phyloP scores from a whole-genome alignment of 2,888 invertebrate genomes.

The Synergus itoensis region DNA sequence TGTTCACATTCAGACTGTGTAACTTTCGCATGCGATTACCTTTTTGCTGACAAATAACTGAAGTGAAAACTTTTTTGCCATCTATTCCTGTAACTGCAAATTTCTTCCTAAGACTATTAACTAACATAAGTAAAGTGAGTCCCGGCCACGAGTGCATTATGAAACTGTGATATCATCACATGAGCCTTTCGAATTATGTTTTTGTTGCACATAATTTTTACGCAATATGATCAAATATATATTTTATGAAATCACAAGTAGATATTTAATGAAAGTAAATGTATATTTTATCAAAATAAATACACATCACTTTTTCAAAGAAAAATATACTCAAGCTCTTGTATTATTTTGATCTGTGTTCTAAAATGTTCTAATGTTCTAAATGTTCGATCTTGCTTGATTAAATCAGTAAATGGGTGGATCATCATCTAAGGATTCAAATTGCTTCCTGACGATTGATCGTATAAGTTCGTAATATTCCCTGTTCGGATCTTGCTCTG shows the following conservation, averaged over 20 bases:
- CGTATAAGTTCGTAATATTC: slow-evolving; percentile 8
- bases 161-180: slow-evolving; percentile 24
- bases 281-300: neutral
- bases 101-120: neutral
- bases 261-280: neutral
- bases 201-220: neutral
- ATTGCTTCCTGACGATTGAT: slow-evolving; percentile 58
- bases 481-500: slow-evolving; percentile 22
- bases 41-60: slow-evolving; percentile 32
- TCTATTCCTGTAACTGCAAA: slow-evolving; percentile 6
- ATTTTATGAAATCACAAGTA: neutral
- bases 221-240: slow-evolving; percentile 24
- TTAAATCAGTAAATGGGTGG: slow-evolving; percentile 63
- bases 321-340: neutral
- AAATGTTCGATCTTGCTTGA: neutral
- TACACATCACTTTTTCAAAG: neutral
- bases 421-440: slow-evolving; percentile 63
- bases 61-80: slow-evolving; percentile 31
- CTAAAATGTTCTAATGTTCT: neutral
- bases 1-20: slow-evolving; percentile 8
- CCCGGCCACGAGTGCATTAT: slow-evolving; percentile 1
- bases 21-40: slow-evolving; percentile 9
- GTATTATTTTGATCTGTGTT: neutral
- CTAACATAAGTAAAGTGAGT: neutral
- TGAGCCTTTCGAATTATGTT: slow-evolving; percentile 9